Conservation (phyloP, 2,797 vertebrate genomes). For the Sphenodon punctatus region DNA sequence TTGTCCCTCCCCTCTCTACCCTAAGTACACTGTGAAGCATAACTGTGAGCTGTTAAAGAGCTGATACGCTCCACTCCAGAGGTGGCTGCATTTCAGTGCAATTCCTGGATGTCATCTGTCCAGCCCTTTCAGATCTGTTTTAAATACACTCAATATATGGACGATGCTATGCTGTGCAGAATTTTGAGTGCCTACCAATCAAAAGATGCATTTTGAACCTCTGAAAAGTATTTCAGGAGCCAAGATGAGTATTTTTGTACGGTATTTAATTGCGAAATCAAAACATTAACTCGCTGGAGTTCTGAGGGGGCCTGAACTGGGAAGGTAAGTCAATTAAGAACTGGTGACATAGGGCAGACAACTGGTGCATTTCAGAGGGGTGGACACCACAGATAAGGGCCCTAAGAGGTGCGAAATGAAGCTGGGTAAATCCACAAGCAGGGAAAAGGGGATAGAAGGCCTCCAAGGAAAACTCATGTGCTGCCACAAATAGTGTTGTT, state of each 20-base stretch:
- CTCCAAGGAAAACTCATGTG: fast-evolving
- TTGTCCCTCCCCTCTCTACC: fast-evolving
- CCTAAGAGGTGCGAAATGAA: too few species aligned
- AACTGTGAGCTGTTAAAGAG: background rate
- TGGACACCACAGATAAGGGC: too few species aligned
- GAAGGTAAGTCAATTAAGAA: constrained; percentile 29
- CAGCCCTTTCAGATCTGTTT: background rate
- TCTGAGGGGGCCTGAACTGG: background rate
- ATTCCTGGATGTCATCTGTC: background rate
- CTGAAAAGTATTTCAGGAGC: background rate
- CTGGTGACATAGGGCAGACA: background rate
- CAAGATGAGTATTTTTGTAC: constrained; percentile 50
- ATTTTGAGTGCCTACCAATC: background rate
- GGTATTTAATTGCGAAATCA: constrained; percentile 31
- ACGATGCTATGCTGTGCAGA: background rate
- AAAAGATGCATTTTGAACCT: background rate
- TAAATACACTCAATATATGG: background rate
- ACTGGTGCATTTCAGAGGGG: background rate
- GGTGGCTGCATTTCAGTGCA: fast-evolving
- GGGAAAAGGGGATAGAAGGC: background rate
- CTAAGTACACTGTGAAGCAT: background rate
- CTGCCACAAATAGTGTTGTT: fast-evolving
- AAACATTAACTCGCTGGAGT: constrained; percentile 56
- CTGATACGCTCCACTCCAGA: background rate
- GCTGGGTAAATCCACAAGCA: background rate